phyloP scores from a whole-genome alignment of 1,140 invertebrate genomes.

The Solenopsis fugax region DNA sequence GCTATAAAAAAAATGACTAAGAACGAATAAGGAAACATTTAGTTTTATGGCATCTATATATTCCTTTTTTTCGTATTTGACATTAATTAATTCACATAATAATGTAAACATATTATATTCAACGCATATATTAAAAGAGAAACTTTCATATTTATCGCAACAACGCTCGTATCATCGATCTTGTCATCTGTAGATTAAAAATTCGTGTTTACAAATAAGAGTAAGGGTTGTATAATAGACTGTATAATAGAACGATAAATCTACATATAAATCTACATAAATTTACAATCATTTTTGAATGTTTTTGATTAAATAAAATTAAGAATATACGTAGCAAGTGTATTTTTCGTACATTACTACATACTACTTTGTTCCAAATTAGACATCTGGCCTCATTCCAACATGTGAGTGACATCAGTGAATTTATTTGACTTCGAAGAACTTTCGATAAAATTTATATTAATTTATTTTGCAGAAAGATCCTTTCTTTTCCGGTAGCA shows the following conservation, averaged over 20 bases:
- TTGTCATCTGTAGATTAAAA: neutral
- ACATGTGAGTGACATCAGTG: constrained; percentile 1
- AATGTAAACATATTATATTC: neutral
- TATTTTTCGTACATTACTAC: constrained; percentile 33
- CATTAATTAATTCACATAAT: constrained; percentile 22
- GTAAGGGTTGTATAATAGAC: neutral
- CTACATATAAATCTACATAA: no score
- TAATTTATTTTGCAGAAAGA: constrained; percentile 1
- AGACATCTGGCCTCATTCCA: constrained; percentile 48
- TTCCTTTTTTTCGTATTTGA: neutral
- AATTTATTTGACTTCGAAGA: constrained; percentile 31
- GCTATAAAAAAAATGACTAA: neutral
- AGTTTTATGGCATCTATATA: neutral
- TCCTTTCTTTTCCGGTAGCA: constrained; percentile 4
- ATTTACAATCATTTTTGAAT: neutral
- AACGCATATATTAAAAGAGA: neutral
- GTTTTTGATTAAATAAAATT: neutral
- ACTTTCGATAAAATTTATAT: neutral
- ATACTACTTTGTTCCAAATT: constrained; percentile 32
- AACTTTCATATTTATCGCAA: neutral
- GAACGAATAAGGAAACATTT: neutral
- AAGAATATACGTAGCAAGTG: constrained; percentile 12
- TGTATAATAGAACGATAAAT: neutral
- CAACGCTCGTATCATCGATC: neutral
- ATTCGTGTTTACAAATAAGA: neutral